Evolutionary conservation across 2,797 vertebrate species (phyloP).

Genomic region (Platalea minor): DNA sequence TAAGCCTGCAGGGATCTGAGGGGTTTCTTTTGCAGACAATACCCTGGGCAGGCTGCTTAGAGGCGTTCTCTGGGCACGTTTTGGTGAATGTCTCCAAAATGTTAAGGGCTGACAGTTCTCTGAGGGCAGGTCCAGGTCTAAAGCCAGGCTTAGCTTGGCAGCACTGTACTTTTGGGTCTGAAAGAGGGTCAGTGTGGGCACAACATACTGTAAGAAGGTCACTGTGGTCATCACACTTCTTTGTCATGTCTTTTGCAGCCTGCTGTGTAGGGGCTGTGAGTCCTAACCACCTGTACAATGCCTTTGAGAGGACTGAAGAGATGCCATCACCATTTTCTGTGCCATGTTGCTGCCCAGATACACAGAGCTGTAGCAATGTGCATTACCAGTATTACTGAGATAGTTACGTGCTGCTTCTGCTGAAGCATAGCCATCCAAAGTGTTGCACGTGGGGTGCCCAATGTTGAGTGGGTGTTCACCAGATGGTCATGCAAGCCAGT

Average conservation of each 20-base stretch:
- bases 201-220: neutral
- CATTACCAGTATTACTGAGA: neutral
- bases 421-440: neutral
- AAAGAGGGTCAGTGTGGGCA: neutral
- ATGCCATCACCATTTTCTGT: neutral
- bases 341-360: neutral
- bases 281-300: neutral
- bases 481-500: neutral
- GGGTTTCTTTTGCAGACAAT: neutral
- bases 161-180: neutral
- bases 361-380: neutral
- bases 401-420: neutral
- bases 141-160: neutral
- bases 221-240: neutral
- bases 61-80: neutral
- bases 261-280: neutral
- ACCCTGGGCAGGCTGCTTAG: neutral
- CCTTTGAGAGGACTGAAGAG: neutral
- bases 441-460: fast-evolving
- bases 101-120: neutral
- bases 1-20: neutral
- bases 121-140: neutral
- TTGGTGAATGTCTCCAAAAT: neutral
- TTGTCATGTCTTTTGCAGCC: neutral
- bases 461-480: neutral